These are phyloP conservation scores for Eira barbara DNA, from an alignment of 2,113 vertebrate species.

Conservation along the genomic window DNA sequence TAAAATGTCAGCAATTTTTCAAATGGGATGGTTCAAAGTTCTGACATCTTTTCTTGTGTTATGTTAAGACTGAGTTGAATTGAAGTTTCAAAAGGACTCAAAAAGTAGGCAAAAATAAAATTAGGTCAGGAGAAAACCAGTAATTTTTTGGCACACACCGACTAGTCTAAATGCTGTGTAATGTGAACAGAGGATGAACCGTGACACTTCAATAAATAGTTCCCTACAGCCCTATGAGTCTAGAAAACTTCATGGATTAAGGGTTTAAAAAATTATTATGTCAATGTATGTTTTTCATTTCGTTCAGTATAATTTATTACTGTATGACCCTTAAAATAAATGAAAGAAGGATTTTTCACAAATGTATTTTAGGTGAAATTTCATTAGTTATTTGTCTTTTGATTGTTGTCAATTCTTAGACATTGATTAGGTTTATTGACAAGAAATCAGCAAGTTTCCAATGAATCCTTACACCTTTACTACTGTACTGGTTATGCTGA, in stretches of 20 bases:
- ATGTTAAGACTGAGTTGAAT: not conserved
- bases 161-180: not conserved
- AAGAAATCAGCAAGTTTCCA: not conserved
- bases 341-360: not conserved
- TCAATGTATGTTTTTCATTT: not conserved
- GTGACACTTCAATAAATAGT: not conserved
- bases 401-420: not conserved
- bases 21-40: not conserved
- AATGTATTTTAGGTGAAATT: not conserved
- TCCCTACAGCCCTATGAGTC: not conserved
- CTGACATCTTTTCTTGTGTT: not conserved
- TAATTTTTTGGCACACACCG: not conserved
- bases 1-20: not conserved
- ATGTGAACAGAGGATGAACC: not conserved
- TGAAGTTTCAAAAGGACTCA: not conserved
- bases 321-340: not conserved
- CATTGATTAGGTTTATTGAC: not conserved
- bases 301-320: not conserved
- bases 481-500: not conserved
- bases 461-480: not conserved
- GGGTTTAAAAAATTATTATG: not conserved
- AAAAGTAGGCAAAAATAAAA: not conserved
- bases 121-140: not conserved
- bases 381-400: not conserved
- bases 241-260: not conserved